A percentile compares a stretch with the other conserved stretches of the same genome.
Conservation (phyloP, 2,113 vertebrate genomes). For the Entosphenus tridentatus region DNA sequence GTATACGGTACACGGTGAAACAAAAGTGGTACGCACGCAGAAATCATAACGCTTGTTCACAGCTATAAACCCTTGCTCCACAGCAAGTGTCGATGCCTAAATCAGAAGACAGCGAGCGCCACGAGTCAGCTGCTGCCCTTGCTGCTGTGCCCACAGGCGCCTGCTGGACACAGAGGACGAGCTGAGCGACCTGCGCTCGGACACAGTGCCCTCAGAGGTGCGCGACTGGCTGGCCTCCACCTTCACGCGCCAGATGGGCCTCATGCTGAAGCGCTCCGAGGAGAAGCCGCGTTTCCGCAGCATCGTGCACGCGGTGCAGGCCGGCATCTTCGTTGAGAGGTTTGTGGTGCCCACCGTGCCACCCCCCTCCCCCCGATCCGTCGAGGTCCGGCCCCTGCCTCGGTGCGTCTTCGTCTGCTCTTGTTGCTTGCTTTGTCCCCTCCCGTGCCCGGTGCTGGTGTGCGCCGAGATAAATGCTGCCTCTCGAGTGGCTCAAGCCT, state of each 20-base stretch:
- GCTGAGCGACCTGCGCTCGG: slow-evolving; percentile 60
- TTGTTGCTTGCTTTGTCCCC: not conserved
- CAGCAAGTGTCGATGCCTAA: no score
- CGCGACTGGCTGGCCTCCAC: slow-evolving; percentile 93
- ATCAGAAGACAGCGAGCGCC: no score
- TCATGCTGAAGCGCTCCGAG: slow-evolving; percentile 55
- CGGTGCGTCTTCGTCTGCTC: not conserved
- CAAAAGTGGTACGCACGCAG: no score
- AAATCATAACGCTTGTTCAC: no score
- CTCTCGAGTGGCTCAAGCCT: no score
- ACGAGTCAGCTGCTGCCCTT: not conserved
- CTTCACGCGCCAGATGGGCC: slow-evolving; percentile 84
- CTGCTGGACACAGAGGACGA: slow-evolving; percentile 85
- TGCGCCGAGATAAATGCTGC: no score
- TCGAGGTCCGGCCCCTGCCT: not conserved
- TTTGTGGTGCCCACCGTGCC: slow-evolving; percentile 15
- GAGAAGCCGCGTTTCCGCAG: slow-evolving; percentile 91
- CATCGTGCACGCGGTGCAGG: slow-evolving; percentile 90
- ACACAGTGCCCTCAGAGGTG: slow-evolving; percentile 71
- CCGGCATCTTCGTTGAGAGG: slow-evolving; percentile 92
- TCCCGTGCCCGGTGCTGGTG: not conserved
- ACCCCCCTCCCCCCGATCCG: not conserved
- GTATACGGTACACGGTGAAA: no score
- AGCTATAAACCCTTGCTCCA: no score
- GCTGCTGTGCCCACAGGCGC: slow-evolving; percentile 25